Percentiles rank a stretch among this genome's conserved stretches.
Conservation (phyloP, 2,113 vertebrate genomes). For the Riparia riparia region DNA sequence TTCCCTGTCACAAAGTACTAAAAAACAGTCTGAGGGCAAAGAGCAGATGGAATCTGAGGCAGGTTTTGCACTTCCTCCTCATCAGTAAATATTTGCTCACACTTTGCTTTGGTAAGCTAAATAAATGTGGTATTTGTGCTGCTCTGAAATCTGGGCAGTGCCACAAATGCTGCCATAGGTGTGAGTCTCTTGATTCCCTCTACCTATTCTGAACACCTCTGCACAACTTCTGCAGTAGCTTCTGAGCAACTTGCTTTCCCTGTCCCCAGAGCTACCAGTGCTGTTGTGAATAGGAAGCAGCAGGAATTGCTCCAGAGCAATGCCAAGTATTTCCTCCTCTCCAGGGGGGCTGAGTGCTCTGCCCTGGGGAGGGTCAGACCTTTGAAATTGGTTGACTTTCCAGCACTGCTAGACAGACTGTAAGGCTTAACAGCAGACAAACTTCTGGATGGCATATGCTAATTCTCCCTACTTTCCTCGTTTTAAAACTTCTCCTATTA, state of each 20-base stretch:
- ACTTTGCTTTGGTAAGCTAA: not conserved
- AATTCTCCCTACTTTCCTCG: constrained; percentile 24
- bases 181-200: not conserved
- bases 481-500: constrained; percentile 63
- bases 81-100: not conserved
- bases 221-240: not conserved
- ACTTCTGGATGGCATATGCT: constrained; percentile 15
- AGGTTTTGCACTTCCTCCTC: not conserved
- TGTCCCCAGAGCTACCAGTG: not conserved
- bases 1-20: not conserved
- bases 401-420: not conserved
- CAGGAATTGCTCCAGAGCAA: constrained; percentile 16
- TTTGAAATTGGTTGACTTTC: constrained; percentile 8
- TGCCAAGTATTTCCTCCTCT: not conserved
- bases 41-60: not conserved
- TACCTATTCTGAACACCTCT: not conserved
- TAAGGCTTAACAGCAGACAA: constrained; percentile 3
- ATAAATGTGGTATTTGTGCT: not conserved
- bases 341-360: not conserved
- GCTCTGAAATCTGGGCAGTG: not conserved
- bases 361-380: not conserved
- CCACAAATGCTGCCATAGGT: not conserved
- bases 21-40: not conserved
- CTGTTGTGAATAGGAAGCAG: not conserved
- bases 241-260: not conserved